A percentile compares a stretch with the other conserved stretches of the same genome.
Conservation (phyloP, 2,888 invertebrate species). For the Eilema caniola region DNA sequence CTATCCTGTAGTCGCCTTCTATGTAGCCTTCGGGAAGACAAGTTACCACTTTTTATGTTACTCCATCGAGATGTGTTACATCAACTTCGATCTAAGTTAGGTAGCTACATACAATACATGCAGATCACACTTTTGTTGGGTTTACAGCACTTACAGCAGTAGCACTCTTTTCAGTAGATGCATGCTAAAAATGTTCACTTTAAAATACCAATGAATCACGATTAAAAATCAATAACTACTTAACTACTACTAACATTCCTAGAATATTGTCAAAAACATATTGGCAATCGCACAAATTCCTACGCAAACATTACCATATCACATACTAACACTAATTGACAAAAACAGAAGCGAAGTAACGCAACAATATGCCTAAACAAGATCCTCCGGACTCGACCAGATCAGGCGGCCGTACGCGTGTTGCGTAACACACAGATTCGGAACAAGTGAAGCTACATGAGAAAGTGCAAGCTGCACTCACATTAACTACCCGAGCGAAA, state of each 20-base stretch:
- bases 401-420: constrained; percentile 42
- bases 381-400: constrained; percentile 33
- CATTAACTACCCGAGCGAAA: constrained; percentile 55
- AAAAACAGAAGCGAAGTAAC: constrained; percentile 35
- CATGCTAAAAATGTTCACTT: too few relatives aligned
- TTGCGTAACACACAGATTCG: constrained; percentile 64
- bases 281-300: not conserved
- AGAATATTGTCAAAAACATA: not conserved
- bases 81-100: too few relatives aligned
- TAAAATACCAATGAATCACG: too few relatives aligned
- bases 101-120: too few relatives aligned
- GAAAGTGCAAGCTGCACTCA: constrained; percentile 74
- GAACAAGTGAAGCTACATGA: constrained; percentile 55
- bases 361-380: constrained; percentile 45
- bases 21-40: too few relatives aligned
- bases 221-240: not conserved
- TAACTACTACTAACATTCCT: too few relatives aligned
- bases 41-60: too few relatives aligned
- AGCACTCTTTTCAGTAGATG: too few relatives aligned
- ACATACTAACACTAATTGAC: constrained; percentile 23
- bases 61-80: too few relatives aligned
- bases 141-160: too few relatives aligned
- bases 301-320: constrained; percentile 14
- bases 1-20: too few relatives aligned
- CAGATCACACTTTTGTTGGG: too few relatives aligned